phyloP scores from a whole-genome alignment of 2,888 invertebrate species.

The Torymus auratus region DNA sequence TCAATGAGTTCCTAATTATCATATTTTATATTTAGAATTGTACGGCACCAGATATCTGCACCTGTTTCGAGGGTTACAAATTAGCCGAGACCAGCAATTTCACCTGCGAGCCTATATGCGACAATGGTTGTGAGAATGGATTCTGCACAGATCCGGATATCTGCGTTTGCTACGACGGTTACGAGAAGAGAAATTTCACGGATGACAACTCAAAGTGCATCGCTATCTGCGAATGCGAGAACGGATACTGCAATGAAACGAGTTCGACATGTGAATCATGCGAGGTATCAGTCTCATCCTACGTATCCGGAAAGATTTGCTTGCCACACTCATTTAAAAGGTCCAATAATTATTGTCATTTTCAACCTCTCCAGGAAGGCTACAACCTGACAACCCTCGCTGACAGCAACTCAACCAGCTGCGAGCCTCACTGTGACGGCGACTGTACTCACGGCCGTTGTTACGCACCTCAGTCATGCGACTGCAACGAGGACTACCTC shows the following conservation, averaged over 20 bases:
- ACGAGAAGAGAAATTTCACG: conserved; percentile 49
- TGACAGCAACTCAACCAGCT: conserved; percentile 74
- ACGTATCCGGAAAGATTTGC: no score
- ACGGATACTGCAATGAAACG: conserved; percentile 60
- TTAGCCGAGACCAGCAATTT: conserved; percentile 57
- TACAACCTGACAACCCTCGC: conserved; percentile 68
- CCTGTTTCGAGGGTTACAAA: conserved; percentile 60
- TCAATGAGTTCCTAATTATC: not conserved
- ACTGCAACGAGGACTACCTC: conserved; percentile 66
- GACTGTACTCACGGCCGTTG: conserved; percentile 78
- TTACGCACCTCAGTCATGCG: conserved; percentile 67
- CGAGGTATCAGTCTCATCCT: no score
- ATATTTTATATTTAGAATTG: conserved; percentile 57
- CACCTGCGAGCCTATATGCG: conserved; percentile 68
- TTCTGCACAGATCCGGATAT: conserved; percentile 74
- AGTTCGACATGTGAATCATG: conserved; percentile 56
- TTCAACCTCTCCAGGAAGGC: conserved; percentile 47
- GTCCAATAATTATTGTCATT: not conserved
- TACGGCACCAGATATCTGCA: conserved; percentile 61
- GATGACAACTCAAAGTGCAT: conserved; percentile 62
- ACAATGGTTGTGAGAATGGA: conserved; percentile 72
- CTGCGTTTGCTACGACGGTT: conserved; percentile 72
- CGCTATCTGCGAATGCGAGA: conserved; percentile 69
- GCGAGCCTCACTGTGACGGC: conserved; percentile 80
- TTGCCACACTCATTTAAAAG: no score